These are phyloP conservation scores for Macrotus californicus DNA, from an alignment of 2,113 vertebrate genomes.

Conservation along the genomic window DNA sequence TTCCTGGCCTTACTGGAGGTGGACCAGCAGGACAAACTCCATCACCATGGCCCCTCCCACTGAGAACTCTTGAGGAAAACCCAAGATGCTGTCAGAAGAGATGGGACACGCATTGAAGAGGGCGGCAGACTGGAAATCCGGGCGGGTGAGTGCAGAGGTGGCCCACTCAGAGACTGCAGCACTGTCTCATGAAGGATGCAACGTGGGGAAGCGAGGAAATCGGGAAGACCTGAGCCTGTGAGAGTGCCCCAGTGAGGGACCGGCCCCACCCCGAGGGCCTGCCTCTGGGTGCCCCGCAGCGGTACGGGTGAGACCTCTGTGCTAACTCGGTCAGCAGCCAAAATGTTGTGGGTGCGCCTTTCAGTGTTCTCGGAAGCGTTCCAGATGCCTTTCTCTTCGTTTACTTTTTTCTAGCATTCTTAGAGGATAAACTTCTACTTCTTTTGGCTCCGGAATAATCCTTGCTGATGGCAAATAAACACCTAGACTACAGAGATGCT, in stretches of 20 bases:
- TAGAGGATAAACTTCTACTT: neutral
- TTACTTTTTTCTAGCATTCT: neutral
- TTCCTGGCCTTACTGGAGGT: neutral
- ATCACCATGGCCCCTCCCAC: neutral
- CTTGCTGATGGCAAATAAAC: conserved; percentile 9
- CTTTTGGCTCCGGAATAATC: neutral
- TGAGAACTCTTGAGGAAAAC: neutral
- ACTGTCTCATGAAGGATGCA: neutral
- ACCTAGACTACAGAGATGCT: neutral
- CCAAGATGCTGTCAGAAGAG: neutral
- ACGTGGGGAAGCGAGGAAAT: neutral
- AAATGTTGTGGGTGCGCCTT: neutral
- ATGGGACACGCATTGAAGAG: accelerated
- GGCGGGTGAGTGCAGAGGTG: neutral
- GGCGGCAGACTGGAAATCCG: neutral
- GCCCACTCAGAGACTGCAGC: neutral
- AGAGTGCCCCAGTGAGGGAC: accelerated
- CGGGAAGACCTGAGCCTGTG: accelerated
- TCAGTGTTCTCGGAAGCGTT: neutral
- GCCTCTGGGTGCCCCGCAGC: no score
- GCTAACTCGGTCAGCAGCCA: neutral
- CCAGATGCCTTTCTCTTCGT: neutral
- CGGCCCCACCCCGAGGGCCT: neutral
- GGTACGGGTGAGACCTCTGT: no score
- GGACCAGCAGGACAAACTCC: neutral